Evolutionary conservation across 2,113 vertebrate genomes (phyloP), one percentile per base, ranked within the genome.

Genomic region (Budorcas taxicolor): DNA sequence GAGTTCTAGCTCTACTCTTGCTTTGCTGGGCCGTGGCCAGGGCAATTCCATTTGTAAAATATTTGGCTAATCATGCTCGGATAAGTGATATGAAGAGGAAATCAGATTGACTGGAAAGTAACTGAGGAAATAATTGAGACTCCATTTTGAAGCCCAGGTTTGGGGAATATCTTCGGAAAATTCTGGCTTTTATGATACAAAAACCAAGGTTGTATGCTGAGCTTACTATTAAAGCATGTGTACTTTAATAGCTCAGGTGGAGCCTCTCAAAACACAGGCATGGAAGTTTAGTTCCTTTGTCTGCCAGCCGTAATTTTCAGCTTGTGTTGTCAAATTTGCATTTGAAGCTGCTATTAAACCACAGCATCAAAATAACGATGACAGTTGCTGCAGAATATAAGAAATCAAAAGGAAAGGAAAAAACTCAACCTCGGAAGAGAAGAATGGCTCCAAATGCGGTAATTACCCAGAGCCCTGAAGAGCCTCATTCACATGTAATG

Each of bases 261-360:
- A 83, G 64, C 80, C 55, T 90, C 88, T 97, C 4, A 0, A 47
- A 97, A 93, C 64, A 57, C 88, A 87, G 93, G 43, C 52, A 0
- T 76, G 81, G 88, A 95, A 94, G 58, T 94, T 71, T 23, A 23
- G 81, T 45, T 97, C 53, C 91, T 98, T 98, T 97, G 87, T 96
- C 83, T 55, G 45, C 50, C 27, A 15, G 85, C 50, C n/a, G 0
- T 45, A 74, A 78, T 97, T 90, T 94, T 90, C 91, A 87, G 92
- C 95, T 96, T 88, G 90, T 87, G 93, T 95, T 89, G 89, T 90
- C 90, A 98, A 90, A 98, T 98, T 98, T 98, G 97, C 98, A 98
- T 98, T 98, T 98, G 98, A 98, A 98, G 92, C 78, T 6, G n/a
- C 95, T 98, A 93, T 98, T 97, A 98, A 97, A 95, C 60, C 13